Conservation (phyloP, 2,888 invertebrate genomes). For the Nephrotoma guestfalica region DNA sequence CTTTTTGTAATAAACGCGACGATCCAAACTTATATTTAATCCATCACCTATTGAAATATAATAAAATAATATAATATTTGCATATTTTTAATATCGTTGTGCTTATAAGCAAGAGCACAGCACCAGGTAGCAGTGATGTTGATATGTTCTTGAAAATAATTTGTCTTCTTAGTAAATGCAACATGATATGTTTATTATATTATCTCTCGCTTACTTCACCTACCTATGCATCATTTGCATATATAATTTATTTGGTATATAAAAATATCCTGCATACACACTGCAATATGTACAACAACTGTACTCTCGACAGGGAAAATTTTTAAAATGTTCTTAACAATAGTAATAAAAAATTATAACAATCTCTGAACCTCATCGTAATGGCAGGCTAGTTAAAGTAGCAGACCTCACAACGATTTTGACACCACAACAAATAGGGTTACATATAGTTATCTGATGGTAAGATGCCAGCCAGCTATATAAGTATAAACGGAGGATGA, state of each 20-base stretch:
- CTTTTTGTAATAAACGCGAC: too few relatives aligned
- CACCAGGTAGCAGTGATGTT: background rate
- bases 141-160: background rate
- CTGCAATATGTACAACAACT: background rate
- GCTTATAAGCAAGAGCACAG: background rate
- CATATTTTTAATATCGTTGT: background rate
- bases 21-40: too few relatives aligned
- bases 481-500: background rate
- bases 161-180: background rate
- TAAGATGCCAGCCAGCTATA: background rate
- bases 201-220: background rate
- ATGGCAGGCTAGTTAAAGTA: background rate
- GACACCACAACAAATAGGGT: slow-evolving; percentile 1
- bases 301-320: background rate
- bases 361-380: background rate
- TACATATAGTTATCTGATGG: background rate
- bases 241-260: background rate
- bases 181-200: background rate
- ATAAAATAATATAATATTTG: background rate
- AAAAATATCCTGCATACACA: background rate
- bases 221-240: background rate
- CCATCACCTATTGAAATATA: background rate
- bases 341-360: background rate
- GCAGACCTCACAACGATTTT: slow-evolving; percentile 4
- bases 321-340: background rate